Base-by-base conservation (phyloP, 2,888 invertebrate genomes). In the Clostera curtula region DNA sequence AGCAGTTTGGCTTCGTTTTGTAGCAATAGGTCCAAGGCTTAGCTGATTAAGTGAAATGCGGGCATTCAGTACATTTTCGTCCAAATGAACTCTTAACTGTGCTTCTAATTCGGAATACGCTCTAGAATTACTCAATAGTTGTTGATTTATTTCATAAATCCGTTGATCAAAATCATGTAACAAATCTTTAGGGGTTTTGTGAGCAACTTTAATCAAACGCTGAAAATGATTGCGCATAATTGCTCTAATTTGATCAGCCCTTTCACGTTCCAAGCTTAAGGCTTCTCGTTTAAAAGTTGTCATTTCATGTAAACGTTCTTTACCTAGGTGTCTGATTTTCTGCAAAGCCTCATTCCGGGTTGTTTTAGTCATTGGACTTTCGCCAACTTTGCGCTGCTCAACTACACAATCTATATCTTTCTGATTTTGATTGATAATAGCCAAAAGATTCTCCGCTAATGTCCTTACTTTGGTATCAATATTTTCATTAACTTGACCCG, bases 121-220 rank as follows among this genome's bases (percentile, higher is more conserved):
- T 40, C 70, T 58, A 5, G 35, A 53, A 38, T 82, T 82, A 44
- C 74, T 74, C 11, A 79, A 27, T 19, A 79, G 43, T 38, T 80
- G 79, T 36, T 79, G 73, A 46, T 80, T 80, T 3, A 73, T 57
- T 27, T 68, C 69, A 38, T 70, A 75, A n/a, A 64, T 62, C 11
- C 49, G 59, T 25, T 67, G 57, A 49, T 80, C 79, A 35, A 79
- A 76, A 21, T 74, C 65, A 24, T 74, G 66, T 7, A 79, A 36
- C 25, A 79, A 44, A 9, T 69, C 60, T 45, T 63, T 67, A 0
- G 73, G 74, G 11, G 68, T 38, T 31, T 36, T 47, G 27, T 70
- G 59, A 3, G 69, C 77, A 24, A 70, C 40, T 12, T 47, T 39
- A 8, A 79, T 46, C 2, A 74, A 41, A 6, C 49, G 53, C 27